phyloP scores from a whole-genome alignment of 1,140 invertebrate genomes.

The Pseudomyrmex gracilis region DNA sequence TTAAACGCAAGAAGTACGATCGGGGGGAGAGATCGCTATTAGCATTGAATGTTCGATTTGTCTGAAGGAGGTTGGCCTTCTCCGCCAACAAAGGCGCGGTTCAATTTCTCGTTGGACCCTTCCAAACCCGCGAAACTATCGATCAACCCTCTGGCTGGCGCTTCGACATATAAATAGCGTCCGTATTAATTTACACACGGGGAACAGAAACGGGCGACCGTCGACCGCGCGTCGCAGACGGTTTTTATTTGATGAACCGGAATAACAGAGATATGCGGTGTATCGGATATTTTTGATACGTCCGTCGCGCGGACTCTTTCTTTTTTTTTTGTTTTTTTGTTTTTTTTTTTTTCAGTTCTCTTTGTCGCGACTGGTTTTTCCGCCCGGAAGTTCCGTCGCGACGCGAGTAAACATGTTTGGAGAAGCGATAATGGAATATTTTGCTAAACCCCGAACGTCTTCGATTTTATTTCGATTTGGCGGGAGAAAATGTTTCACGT shows the following conservation, averaged over 20 bases:
- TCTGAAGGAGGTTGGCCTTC: conserved; percentile 31
- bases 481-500: not conserved
- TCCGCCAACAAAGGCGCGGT: conserved; percentile 65
- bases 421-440: not conserved
- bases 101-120: conserved; percentile 69
- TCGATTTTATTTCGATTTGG: conserved; percentile 10
- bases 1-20: conserved; percentile 15
- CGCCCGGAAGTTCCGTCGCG: conserved; percentile 1
- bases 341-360: not conserved
- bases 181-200: conserved; percentile 64
- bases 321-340: not conserved
- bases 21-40: conserved; percentile 48
- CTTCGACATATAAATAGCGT: conserved; percentile 68
- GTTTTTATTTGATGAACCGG: conserved; percentile 38
- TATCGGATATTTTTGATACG: not conserved
- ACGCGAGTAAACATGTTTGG: conserved; percentile 12
- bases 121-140: conserved; percentile 55
- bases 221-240: conserved; percentile 43
- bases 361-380: not conserved
- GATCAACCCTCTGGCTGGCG: conserved; percentile 60
- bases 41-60: conserved; percentile 57
- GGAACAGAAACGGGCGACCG: conserved; percentile 45
- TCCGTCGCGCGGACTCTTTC: not conserved
- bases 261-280: conserved; percentile 8
- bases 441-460: not conserved